phyloP scores from a whole-genome alignment of 2,113 vertebrate genomes.

The Arothron firmamentum region DNA sequence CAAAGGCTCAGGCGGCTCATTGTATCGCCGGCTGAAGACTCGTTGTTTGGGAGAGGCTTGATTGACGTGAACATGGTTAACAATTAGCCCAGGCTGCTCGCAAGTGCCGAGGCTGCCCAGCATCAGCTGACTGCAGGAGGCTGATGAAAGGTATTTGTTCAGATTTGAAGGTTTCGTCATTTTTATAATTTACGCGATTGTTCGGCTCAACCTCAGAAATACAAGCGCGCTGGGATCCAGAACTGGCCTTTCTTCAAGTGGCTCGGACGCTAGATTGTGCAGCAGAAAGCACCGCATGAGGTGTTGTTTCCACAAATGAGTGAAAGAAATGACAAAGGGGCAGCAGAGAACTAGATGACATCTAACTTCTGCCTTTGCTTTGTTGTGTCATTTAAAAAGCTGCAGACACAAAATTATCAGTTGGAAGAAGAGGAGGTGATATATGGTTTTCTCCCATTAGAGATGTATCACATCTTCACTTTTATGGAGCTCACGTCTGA shows the following conservation, averaged over 20 bases:
- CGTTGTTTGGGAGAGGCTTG: conserved; percentile 58
- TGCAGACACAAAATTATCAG: conserved; percentile 6
- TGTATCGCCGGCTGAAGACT: conserved; percentile 42
- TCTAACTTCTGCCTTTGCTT: not conserved
- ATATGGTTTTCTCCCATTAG: not conserved
- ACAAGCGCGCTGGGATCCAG: conserved; percentile 8
- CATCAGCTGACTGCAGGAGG: conserved; percentile 32
- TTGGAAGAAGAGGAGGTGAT: conserved; percentile 5
- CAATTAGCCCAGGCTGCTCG: conserved; percentile 63
- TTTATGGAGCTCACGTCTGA: conserved; percentile 15
- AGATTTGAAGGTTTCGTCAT: conserved; percentile 49
- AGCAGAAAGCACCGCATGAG: not conserved
- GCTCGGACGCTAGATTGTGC: conserved; percentile 18
- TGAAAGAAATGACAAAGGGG: conserved; percentile 20
- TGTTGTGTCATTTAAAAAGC: conserved; percentile 29
- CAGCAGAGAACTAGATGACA: conserved; percentile 11
- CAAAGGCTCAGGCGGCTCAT: conserved; percentile 40
- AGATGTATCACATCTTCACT: not conserved
- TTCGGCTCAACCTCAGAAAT: not conserved
- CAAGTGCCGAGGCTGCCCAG: conserved; percentile 34
- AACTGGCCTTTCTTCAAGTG: conserved; percentile 17
- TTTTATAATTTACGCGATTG: conserved; percentile 53
- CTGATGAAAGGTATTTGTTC: conserved; percentile 45
- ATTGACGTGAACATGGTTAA: conserved; percentile 72
- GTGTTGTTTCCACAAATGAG: conserved; percentile 19